phyloP scores from a whole-genome alignment of 1,140 invertebrate species.

The Drosophila sturtevanti region DNA sequence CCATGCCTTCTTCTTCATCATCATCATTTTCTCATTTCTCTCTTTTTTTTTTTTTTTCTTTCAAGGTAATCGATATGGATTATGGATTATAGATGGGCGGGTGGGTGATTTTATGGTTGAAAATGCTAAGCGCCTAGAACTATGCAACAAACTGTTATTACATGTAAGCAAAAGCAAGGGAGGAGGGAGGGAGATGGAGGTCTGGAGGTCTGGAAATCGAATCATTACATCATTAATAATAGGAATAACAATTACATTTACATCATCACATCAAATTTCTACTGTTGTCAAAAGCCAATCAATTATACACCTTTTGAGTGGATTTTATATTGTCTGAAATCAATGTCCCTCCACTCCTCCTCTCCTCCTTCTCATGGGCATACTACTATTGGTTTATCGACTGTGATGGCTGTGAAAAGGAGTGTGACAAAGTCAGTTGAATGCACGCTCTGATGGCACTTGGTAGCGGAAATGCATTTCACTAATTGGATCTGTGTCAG shows the following conservation, averaged over 20 bases:
- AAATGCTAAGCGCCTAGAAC: not conserved
- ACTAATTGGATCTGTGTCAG: conserved; percentile 56
- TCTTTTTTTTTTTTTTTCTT: too few species aligned
- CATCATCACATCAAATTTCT: not conserved
- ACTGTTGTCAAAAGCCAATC: not conserved
- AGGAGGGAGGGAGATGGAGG: too few species aligned
- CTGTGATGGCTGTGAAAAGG: not conserved
- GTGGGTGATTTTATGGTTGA: not conserved
- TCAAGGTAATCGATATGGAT: conserved; percentile 1
- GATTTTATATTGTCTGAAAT: not conserved
- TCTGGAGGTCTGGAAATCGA: too few species aligned
- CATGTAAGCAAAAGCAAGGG: not conserved
- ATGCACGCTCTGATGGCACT: conserved; percentile 9
- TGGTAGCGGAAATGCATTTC: conserved; percentile 36
- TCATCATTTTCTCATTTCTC: too few species aligned
- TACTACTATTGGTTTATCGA: too few species aligned
- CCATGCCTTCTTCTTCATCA: too few species aligned
- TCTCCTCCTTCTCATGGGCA: too few species aligned
- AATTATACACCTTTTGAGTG: not conserved
- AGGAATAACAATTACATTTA: too few species aligned
- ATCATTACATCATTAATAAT: too few species aligned
- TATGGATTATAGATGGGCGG: not conserved
- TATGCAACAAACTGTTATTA: not conserved
- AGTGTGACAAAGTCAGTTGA: not conserved
- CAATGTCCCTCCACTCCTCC: too few species aligned